phyloP scores from a whole-genome alignment of 92 coral and sea anemone species.

The Desmophyllum pertusum region DNA sequence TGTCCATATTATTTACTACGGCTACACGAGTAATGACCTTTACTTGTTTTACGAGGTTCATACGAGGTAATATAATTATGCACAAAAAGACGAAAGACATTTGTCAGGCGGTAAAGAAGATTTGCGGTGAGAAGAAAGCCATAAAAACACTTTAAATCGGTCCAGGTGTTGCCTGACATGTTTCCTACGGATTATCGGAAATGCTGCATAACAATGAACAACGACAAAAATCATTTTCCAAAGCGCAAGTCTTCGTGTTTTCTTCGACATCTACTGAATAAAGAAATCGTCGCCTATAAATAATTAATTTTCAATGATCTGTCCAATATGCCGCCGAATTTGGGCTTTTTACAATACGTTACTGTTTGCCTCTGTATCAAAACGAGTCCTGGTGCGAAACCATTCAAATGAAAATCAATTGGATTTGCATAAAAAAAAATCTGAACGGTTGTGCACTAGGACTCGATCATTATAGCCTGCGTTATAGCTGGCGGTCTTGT shows the following conservation, averaged over 20 bases:
- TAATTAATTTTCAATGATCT: not conserved
- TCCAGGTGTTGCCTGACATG: not conserved
- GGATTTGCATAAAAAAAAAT: no score
- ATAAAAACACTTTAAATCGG: not conserved
- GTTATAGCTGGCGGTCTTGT: no score
- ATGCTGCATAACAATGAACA: not conserved
- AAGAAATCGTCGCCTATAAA: not conserved
- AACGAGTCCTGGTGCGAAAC: no score
- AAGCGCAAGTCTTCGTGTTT: no score
- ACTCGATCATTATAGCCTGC: no score
- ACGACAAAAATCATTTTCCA: not conserved
- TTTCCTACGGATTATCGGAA: not conserved
- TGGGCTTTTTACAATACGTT: not conserved
- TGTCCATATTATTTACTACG: not conserved
- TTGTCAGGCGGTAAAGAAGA: not conserved
- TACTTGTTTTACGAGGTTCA: not conserved
- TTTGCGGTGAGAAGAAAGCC: constrained; percentile 6
- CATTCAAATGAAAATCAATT: no score
- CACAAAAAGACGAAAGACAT: not conserved
- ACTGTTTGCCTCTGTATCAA: no score
- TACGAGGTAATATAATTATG: not conserved
- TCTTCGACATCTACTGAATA: not conserved
- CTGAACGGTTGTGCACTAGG: no score
- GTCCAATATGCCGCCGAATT: not conserved
- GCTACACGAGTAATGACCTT: not conserved